Evolutionary conservation across 2,888 invertebrate genomes (phyloP).

Genomic region (Coenonympha arcania): DNA sequence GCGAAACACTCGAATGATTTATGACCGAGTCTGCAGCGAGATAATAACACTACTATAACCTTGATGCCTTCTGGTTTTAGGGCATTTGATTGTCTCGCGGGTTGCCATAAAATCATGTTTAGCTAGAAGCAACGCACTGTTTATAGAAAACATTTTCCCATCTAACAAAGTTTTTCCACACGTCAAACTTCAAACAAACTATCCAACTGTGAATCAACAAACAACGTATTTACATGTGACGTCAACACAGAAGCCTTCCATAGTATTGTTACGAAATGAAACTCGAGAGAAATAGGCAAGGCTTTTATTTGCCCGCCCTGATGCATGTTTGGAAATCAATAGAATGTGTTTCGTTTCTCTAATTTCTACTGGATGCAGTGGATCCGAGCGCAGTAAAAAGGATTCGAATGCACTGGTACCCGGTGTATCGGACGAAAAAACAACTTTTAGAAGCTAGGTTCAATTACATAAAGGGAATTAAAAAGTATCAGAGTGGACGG

Average conservation of each 20-base stretch:
- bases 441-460: neutral
- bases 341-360: conserved; percentile 24
- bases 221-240: neutral
- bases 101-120: too few species aligned
- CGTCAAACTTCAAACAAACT: too few species aligned
- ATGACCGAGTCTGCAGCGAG: too few species aligned
- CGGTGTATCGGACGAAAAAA: neutral
- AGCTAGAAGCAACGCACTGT: too few species aligned
- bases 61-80: too few species aligned
- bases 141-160: too few species aligned
- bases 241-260: conserved; percentile 1
- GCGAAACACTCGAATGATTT: too few species aligned
- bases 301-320: conserved; percentile 16
- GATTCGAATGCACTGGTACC: conserved; percentile 11
- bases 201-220: neutral
- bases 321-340: conserved; percentile 22
- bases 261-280: conserved; percentile 21
- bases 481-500: neutral
- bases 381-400: neutral
- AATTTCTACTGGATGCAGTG: conserved; percentile 14
- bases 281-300: conserved; percentile 16
- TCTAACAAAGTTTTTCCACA: too few species aligned
- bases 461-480: too few species aligned
- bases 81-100: too few species aligned
- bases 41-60: too few species aligned